Evolutionary conservation across 2,797 vertebrate species (phyloP).

Genomic region (Graptemys geographica): DNA sequence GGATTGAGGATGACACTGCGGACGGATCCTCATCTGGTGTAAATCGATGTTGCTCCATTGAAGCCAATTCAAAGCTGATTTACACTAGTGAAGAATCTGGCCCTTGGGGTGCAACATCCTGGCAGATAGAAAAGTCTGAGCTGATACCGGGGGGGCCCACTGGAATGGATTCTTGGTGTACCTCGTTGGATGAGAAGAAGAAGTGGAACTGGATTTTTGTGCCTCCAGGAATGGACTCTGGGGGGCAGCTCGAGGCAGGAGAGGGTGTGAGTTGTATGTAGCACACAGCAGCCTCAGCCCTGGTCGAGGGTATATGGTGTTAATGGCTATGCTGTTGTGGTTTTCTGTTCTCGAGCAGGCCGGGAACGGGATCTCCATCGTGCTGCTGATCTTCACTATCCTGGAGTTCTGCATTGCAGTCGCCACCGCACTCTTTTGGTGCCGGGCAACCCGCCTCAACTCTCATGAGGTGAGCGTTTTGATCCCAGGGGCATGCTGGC

Average conservation of each 20-base stretch:
- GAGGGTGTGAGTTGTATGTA: background rate
- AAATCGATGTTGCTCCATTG: background rate
- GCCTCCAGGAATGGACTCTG: background rate
- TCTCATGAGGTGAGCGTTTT: constrained; percentile 59
- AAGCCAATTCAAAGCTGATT: background rate
- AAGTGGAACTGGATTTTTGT: background rate
- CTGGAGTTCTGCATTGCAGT: constrained; percentile 79
- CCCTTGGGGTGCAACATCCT: background rate
- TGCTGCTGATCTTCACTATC: constrained; percentile 80
- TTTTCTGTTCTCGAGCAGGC: constrained; percentile 68
- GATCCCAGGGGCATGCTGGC: too few relatives aligned
- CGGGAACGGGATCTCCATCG: constrained; percentile 75
- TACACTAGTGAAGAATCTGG: background rate
- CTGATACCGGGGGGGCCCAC: background rate
- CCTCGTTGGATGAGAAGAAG: background rate
- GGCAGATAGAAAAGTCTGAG: background rate
- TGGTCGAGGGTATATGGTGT: rapidly evolving
- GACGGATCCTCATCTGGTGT: background rate
- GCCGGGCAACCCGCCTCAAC: constrained; percentile 69
- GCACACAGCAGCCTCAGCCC: background rate
- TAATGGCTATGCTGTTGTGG: background rate
- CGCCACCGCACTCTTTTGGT: constrained; percentile 73
- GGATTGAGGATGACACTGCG: too few relatives aligned
- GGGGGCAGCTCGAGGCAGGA: background rate
- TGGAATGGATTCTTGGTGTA: background rate